A percentile compares a stretch with the other conserved stretches of the same genome.
These are phyloP conservation scores for Stenichneumon culpator DNA, from an alignment of 2,888 invertebrate genomes.

Conservation along the genomic window DNA sequence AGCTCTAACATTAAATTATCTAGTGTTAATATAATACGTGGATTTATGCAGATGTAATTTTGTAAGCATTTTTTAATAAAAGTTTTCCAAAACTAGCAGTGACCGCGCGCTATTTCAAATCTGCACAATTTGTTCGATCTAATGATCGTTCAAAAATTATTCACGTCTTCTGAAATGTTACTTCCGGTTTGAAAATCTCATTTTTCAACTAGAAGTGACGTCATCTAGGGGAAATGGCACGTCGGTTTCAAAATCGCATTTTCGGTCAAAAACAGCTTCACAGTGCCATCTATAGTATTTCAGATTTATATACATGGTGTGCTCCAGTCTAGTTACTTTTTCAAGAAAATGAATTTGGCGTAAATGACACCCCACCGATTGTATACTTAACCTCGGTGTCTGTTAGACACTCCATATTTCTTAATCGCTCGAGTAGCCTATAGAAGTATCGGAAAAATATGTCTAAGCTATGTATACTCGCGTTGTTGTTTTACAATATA, in stretches of 20 bases:
- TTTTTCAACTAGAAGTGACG: not conserved
- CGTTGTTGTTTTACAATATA: conserved; percentile 53
- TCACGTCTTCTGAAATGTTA: not conserved
- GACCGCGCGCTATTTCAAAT: not conserved
- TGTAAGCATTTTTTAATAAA: not conserved
- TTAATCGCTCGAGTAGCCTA: not conserved
- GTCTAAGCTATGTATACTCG: conserved; percentile 40
- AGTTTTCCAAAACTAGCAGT: not conserved
- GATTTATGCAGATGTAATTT: not conserved
- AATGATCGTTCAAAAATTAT: not conserved
- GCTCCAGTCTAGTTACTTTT: too few species aligned
- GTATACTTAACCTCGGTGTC: conserved; percentile 5
- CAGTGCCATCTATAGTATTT: too few species aligned
- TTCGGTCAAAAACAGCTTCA: too few species aligned
- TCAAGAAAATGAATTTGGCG: too few species aligned
- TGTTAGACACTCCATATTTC: not conserved
- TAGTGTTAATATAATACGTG: not conserved
- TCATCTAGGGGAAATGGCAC: not conserved
- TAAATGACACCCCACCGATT: not conserved
- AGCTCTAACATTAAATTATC: not conserved
- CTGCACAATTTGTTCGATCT: not conserved
- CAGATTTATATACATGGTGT: too few species aligned
- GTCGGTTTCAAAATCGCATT: too few species aligned
- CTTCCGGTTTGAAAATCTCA: too few species aligned
- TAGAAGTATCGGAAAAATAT: conserved; percentile 34